Base-by-base conservation (phyloP, 1,140 invertebrate species). In the Neuroterus valhalla region DNA sequence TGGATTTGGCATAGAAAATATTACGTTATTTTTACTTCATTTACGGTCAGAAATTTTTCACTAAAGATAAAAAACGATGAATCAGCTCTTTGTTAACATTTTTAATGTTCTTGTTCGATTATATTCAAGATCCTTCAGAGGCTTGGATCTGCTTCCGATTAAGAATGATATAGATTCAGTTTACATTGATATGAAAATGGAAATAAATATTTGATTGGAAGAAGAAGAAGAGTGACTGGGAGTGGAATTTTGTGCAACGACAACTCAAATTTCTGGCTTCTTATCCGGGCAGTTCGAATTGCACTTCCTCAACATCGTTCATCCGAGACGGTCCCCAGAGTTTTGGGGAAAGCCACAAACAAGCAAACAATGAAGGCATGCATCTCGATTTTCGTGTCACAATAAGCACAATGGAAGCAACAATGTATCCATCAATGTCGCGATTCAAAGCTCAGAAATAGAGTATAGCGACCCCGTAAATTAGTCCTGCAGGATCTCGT, bases 351-450 rank as follows among this genome's bases (percentile, higher is more conserved):
- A 72, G 69, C 76, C 73, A 68, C 82, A 85, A 87, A 85, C 84
- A 86, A 82, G 79, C 84, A 75, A 79, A 87, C 84, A 85, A 86
- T 81, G 52, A 77, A 55, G 76, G 81, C 77, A 78, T 76, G 75
- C 76, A 55, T 80, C 79, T 80, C 82, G 72, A 83, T 86, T 85
- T 76, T 85, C 73, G 46, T 74, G 79, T 82, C 75, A 82, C 81
- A 84, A 83, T 81, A 81, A 74, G 48, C 70, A 82, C 81, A 86
- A 83, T 84, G 74, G 71, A 19, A 73, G 77, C 80, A 83, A 83
- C 84, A 82, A 85, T 83, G 82, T 82, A 82, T 82, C 78, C 83
- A 86, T 85, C 84, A 85, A 85, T 84, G 81, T 83, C 79, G 81
- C 62, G 55, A 84, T 83, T 67, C 82, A 76, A 81, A 72, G 81